These are phyloP conservation scores for Gila robusta DNA, from an alignment of 2,797 vertebrate genomes.

Conservation along the genomic window DNA sequence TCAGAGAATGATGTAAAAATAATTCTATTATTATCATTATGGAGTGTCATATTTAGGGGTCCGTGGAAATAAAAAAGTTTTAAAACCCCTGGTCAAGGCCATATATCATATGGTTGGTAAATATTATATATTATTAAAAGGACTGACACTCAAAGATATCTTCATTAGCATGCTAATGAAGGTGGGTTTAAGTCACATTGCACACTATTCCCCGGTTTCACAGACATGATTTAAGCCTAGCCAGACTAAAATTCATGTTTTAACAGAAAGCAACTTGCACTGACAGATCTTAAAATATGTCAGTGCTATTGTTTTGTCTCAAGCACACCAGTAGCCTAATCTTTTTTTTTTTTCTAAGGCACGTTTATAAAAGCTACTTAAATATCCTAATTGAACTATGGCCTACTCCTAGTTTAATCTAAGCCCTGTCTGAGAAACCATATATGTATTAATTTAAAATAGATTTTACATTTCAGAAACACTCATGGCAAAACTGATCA, in stretches of 20 bases:
- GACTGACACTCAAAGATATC: background rate
- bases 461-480: background rate
- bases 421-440: too few relatives aligned
- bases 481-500: background rate
- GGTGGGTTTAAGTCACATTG: background rate
- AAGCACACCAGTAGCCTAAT: too few relatives aligned
- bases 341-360: background rate
- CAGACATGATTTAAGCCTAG: background rate
- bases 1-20: background rate
- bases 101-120: background rate
- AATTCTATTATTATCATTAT: background rate
- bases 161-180: background rate
- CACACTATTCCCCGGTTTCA: background rate
- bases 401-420: too few relatives aligned
- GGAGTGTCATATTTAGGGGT: background rate
- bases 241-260: background rate
- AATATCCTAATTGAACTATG: too few relatives aligned
- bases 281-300: background rate
- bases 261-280: too few relatives aligned
- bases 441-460: background rate
- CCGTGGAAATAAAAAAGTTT: background rate
- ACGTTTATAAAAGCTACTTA: background rate
- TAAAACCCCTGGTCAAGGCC: background rate
- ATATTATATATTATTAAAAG: background rate
- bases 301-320: background rate